These are phyloP conservation scores for Neosalanx taihuensis DNA, from an alignment of 2,797 vertebrate genomes.

Conservation along the genomic window DNA sequence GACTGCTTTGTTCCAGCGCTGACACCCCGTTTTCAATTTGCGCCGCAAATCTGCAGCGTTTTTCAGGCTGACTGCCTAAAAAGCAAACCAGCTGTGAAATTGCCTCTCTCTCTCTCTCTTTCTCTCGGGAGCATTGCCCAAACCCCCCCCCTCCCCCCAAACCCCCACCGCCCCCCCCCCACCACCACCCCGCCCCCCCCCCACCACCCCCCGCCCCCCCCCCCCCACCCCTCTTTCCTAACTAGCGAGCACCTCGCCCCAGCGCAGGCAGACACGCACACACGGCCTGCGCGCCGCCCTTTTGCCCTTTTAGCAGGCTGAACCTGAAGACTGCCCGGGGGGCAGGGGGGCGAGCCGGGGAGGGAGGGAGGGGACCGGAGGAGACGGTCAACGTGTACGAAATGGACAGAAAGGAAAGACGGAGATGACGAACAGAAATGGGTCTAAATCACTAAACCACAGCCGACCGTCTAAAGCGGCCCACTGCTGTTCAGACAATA, in stretches of 20 bases:
- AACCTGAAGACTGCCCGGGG: slow-evolving; percentile 64
- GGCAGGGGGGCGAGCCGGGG: slow-evolving; percentile 60
- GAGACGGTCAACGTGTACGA: background rate
- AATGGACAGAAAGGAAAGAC: slow-evolving; percentile 66
- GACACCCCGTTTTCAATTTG: slow-evolving; percentile 99
- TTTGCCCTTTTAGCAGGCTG: slow-evolving; percentile 73
- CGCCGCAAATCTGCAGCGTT: slow-evolving; percentile 98
- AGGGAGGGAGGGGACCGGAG: slow-evolving; percentile 4
- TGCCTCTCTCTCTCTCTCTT: slow-evolving; percentile 93
- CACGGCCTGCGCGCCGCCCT: slow-evolving; percentile 78
- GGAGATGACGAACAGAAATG: slow-evolving; percentile 47
- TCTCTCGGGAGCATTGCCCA: slow-evolving; percentile 78
- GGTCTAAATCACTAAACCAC: slow-evolving; percentile 47
- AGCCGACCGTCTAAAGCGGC: slow-evolving; percentile 40
- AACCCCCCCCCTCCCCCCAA: slow-evolving; percentile 83
- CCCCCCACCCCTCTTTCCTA: slow-evolving; percentile 44
- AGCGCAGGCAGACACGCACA: slow-evolving; percentile 76
- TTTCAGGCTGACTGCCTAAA: slow-evolving; percentile 99
- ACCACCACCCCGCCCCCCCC: slow-evolving; percentile 69
- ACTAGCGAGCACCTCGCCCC: slow-evolving; percentile 71
- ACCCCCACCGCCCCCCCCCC: slow-evolving; percentile 77
- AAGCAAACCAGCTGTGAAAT: slow-evolving; percentile 99
- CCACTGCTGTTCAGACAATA: slow-evolving; percentile 37
- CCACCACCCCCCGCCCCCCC: slow-evolving; percentile 56
- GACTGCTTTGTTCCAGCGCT: slow-evolving; percentile 97